phyloP scores from a whole-genome alignment of 2,797 vertebrate species.

The Lacerta bilineata region DNA sequence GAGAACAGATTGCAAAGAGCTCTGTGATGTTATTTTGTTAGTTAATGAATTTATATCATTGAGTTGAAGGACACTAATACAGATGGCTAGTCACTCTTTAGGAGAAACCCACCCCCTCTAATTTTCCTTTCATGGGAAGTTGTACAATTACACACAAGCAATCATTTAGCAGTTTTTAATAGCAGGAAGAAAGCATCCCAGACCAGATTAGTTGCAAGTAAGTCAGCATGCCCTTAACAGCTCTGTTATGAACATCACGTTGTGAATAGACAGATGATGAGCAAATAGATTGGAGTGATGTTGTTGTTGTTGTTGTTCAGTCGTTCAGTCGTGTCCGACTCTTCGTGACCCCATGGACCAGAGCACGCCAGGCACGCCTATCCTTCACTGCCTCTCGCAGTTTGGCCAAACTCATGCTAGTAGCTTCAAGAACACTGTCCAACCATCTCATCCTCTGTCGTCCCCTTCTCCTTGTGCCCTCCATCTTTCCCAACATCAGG shows the following conservation, averaged over 20 bases:
- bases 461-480: too few species aligned
- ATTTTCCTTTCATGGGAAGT: conserved; percentile 13
- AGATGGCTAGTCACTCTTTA: conserved; percentile 24
- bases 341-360: too few species aligned
- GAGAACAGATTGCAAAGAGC: conserved; percentile 4
- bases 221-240: conserved; percentile 16
- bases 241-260: conserved; percentile 27
- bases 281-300: conserved; percentile 23
- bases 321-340: too few species aligned
- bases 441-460: too few species aligned
- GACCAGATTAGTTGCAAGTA: conserved; percentile 9
- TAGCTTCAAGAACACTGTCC: too few species aligned
- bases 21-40: conserved; percentile 27
- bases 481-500: too few species aligned
- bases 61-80: conserved; percentile 18
- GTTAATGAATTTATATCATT: conserved; percentile 20
- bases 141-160: conserved; percentile 21
- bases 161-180: conserved; percentile 42
- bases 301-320: too few species aligned
- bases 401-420: too few species aligned
- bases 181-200: conserved; percentile 9
- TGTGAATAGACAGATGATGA: conserved; percentile 17
- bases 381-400: too few species aligned
- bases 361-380: too few species aligned
- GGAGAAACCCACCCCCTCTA: background rate